phyloP scores from a whole-genome alignment of 2,113 vertebrate species.

The Pomatostomus ruficeps region DNA sequence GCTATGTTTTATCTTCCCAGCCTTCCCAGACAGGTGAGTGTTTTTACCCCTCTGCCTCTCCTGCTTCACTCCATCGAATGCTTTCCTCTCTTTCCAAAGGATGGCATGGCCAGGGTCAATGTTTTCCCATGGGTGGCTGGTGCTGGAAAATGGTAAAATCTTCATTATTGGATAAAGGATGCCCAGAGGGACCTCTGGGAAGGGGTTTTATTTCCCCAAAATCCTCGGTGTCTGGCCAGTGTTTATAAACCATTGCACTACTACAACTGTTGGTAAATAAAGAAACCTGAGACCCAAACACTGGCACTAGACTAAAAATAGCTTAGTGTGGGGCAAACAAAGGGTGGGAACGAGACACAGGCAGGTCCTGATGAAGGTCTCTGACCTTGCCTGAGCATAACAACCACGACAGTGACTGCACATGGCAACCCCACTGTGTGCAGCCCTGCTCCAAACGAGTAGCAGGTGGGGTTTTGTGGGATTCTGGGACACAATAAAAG shows the following conservation, averaged over 20 bases:
- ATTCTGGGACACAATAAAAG: not conserved
- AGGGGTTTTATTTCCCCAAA: not conserved
- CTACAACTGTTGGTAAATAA: not conserved
- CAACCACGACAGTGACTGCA: not conserved
- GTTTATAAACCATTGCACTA: not conserved
- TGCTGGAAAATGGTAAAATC: not conserved
- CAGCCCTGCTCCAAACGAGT: not conserved
- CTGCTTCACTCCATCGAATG: not conserved
- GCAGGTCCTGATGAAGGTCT: not conserved
- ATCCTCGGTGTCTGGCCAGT: not conserved
- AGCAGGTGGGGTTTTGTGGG: not conserved
- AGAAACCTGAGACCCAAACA: not conserved
- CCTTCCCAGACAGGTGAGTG: not conserved
- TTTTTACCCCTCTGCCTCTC: not conserved
- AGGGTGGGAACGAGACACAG: not conserved
- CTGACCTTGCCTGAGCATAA: not conserved
- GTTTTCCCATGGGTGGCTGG: not conserved
- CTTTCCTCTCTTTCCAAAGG: not conserved
- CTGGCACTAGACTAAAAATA: not conserved
- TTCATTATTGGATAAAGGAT: not conserved
- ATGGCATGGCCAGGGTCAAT: not conserved
- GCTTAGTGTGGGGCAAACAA: not conserved
- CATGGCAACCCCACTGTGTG: not conserved
- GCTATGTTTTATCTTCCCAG: not conserved
- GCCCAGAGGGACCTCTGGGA: not conserved